These are phyloP conservation scores for Saxidomus purpurata DNA, from an alignment of 1,140 invertebrate species.

Conservation along the genomic window DNA sequence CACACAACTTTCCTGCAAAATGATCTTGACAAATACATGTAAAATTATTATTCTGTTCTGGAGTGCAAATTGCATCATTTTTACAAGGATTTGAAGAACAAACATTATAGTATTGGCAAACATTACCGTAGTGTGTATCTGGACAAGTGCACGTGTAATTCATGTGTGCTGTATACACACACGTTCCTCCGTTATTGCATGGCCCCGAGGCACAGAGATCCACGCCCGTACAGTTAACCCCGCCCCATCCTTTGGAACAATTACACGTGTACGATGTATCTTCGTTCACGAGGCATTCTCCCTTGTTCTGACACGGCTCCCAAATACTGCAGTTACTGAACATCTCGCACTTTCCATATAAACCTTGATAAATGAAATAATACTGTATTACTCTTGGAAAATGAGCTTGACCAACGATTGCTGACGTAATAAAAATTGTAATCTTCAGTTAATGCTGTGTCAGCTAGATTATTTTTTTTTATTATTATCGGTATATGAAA, in stretches of 20 bases:
- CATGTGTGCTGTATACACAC: slow-evolving; percentile 65
- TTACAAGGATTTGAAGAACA: slow-evolving; percentile 91
- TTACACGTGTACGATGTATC: slow-evolving; percentile 71
- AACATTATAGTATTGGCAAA: slow-evolving; percentile 83
- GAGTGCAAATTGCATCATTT: slow-evolving; percentile 95
- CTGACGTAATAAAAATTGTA: no score
- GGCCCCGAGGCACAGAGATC: slow-evolving; percentile 71
- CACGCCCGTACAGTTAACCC: slow-evolving; percentile 72
- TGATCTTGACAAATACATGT: slow-evolving; percentile 89
- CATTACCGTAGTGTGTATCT: slow-evolving; percentile 80
- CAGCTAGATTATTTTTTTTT: no score
- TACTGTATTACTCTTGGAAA: no score
- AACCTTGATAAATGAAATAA: slow-evolving; percentile 29
- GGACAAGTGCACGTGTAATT: slow-evolving; percentile 83
- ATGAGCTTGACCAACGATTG: no score
- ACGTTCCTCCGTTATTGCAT: slow-evolving; percentile 77
- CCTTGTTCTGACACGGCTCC: slow-evolving; percentile 50
- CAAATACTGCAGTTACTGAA: slow-evolving; percentile 61
- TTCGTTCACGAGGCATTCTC: slow-evolving; percentile 45
- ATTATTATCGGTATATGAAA: no score
- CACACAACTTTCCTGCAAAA: slow-evolving; percentile 88
- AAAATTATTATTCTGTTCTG: slow-evolving; percentile 47
- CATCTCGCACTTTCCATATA: slow-evolving; percentile 45
- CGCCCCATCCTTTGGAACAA: slow-evolving; percentile 72
- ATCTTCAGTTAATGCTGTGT: no score